Evolutionary conservation across 2,113 vertebrate species (phyloP).

Genomic region (chimpanzee (Pan troglodytes)): NHGRI_mPanTro3-v2.1_pri NC_072409.2:16498001-16498500

Average conservation of each 20-base stretch:
- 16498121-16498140: not conserved
- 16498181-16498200: not conserved
- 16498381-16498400: not conserved
- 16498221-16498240: not conserved
- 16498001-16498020: not conserved
- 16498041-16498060: not conserved
- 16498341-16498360: not conserved
- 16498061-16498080: not conserved
- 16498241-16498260: not conserved
- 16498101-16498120: not conserved
- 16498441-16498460: not conserved
- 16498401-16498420: not conserved
- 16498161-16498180: not conserved
- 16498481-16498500: not conserved
- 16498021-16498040: not conserved
- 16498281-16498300: not conserved
- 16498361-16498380: not conserved
- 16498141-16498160: not conserved
- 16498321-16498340: not conserved
- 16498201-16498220: not conserved
- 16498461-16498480: not conserved
- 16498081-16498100: not conserved
- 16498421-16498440: not conserved
- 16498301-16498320: not conserved
- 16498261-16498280: not conserved